Percentiles rank a stretch among this genome's conserved stretches.
phyloP scores from a whole-genome alignment of 2,888 invertebrate species.

The Meandrusa payeni region DNA sequence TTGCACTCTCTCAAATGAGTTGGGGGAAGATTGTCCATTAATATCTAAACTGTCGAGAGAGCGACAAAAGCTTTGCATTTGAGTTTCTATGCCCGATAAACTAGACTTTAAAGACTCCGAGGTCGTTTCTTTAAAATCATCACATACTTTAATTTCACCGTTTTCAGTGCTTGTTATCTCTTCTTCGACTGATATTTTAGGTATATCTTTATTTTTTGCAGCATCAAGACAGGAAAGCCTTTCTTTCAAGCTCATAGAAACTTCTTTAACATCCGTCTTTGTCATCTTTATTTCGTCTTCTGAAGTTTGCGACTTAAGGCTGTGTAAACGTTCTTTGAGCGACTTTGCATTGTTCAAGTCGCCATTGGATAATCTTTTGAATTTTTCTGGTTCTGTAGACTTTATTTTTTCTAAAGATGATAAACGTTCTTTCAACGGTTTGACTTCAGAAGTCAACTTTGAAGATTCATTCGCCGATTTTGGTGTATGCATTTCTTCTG shows the following conservation, averaged over 20 bases:
- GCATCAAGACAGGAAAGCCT: conserved; percentile 75
- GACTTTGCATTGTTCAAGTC: conserved; percentile 65
- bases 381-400: conserved; percentile 67
- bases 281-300: conserved; percentile 62
- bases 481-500: conserved; percentile 74
- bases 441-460: conserved; percentile 81
- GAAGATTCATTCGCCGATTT: conserved; percentile 70
- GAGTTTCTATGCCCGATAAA: conserved; percentile 73
- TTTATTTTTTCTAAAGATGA: conserved; percentile 82
- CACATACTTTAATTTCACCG: conserved; percentile 40
- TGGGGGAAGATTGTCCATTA: conserved; percentile 76
- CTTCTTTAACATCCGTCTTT: conserved; percentile 70
- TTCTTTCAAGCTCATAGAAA: conserved; percentile 77
- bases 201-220: conserved; percentile 70
- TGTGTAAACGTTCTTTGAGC: conserved; percentile 72
- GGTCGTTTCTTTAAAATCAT: conserved; percentile 47
- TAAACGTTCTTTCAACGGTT: conserved; percentile 83
- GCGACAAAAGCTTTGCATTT: conserved; percentile 82
- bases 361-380: conserved; percentile 67
- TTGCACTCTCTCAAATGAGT: conserved; percentile 82
- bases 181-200: conserved; percentile 67
- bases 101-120: conserved; percentile 61
- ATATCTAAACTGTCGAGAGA: conserved; percentile 84
- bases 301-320: conserved; percentile 66
- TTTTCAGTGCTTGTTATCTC: conserved; percentile 50